Evolutionary conservation across 2,797 vertebrate genomes (phyloP).

Genomic region (Danio jaintianensis): DNA sequence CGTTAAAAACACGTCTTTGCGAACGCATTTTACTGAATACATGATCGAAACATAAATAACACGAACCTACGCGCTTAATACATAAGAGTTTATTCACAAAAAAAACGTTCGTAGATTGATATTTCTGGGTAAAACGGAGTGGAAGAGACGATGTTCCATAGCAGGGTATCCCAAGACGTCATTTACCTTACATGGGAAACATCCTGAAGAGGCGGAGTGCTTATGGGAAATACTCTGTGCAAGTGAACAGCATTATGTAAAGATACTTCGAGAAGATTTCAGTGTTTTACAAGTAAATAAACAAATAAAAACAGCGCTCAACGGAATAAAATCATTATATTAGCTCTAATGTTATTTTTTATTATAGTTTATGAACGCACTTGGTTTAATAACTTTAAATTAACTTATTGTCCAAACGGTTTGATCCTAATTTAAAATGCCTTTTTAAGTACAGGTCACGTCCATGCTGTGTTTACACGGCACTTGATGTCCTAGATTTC

Average conservation of each 20-base stretch:
- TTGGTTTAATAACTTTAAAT: neutral
- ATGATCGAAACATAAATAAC: neutral
- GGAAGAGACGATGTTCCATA: slow-evolving; percentile 70
- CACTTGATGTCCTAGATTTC: too few species aligned
- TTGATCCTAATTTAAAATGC: neutral
- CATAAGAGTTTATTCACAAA: neutral
- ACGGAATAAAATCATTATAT: neutral
- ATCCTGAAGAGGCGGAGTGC: slow-evolving; percentile 85
- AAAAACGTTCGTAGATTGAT: neutral
- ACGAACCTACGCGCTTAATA: neutral
- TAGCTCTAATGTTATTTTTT: neutral
- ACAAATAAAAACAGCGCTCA: neutral
- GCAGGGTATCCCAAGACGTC: slow-evolving; percentile 93
- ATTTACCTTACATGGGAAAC: slow-evolving; percentile 94
- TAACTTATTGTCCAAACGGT: neutral
- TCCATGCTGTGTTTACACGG: neutral
- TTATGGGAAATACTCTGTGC: slow-evolving; percentile 75
- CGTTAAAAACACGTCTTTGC: neutral
- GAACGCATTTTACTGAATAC: neutral
- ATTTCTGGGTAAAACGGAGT: slow-evolving; percentile 57
- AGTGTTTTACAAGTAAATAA: slow-evolving; percentile 1
- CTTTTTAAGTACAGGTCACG: neutral
- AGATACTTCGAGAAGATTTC: slow-evolving; percentile 52
- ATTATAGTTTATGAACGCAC: neutral
- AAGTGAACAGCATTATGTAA: slow-evolving; percentile 71